These are phyloP conservation scores for Thaumetopoea pityocampa DNA, from an alignment of 1,140 invertebrate species.

Conservation along the genomic window DNA sequence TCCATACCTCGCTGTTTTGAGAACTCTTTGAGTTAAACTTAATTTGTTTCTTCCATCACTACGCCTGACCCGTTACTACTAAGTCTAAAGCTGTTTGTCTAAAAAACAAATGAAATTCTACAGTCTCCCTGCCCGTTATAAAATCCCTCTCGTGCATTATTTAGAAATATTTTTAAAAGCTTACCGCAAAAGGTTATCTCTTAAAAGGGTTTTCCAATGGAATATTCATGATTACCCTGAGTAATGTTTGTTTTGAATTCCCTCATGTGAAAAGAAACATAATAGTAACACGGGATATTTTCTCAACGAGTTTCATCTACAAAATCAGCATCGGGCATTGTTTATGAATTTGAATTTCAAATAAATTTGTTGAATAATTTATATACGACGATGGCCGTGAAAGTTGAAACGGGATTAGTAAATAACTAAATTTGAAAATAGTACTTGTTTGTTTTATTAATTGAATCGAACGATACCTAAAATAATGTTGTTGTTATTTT, in stretches of 20 bases:
- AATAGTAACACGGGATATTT: constrained; percentile 16
- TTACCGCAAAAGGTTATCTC: constrained; percentile 28
- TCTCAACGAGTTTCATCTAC: constrained; percentile 19
- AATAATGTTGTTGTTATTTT: background rate
- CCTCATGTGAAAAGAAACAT: constrained; percentile 32
- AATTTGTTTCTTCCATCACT: no score
- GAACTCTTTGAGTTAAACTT: no score
- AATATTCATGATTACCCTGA: constrained; percentile 53
- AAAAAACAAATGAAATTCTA: background rate
- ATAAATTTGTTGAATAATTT: constrained; percentile 16
- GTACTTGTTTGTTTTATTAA: no score
- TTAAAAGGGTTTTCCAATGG: constrained; percentile 49
- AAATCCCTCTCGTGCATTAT: constrained; percentile 19
- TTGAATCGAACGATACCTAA: background rate
- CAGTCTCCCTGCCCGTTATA: constrained; percentile 4
- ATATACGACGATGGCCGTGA: constrained; percentile 1
- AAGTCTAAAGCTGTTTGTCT: background rate
- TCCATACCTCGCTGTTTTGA: background rate
- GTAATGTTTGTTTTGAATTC: constrained; percentile 51
- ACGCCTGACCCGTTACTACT: background rate
- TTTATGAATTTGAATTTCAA: constrained; percentile 14
- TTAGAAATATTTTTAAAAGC: constrained; percentile 35
- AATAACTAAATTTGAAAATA: constrained; percentile 1
- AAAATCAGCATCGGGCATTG: constrained; percentile 19
- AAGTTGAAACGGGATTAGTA: constrained; percentile 4